Base-by-base conservation (phyloP, 1,140 invertebrate species). In the Mycetomoellerius zeteki region DNA sequence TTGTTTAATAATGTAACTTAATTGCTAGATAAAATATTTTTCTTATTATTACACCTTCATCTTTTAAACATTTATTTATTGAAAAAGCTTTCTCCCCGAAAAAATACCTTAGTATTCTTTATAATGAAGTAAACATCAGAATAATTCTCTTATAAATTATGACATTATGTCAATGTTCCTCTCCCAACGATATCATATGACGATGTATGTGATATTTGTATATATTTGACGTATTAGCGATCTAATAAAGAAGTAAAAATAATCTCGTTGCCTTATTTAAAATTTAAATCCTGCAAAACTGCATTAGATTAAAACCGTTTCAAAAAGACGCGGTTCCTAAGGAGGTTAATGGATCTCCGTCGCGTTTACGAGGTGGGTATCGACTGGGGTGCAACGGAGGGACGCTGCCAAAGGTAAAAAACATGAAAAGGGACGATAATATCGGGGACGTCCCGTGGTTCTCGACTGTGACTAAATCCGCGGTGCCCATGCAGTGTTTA, bases 401-500 rank as follows among this genome's bases (percentile, higher is more conserved):
- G 80, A 71, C 64, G 64, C 3, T 43, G 12, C n/a, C 69, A 54
- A 43, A 67, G 60, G 73, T 50, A 50, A 64, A 19, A 58, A 84
- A 76, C 50, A 71, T 33, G 69, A 52, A 86, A 73, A 75, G 73
- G 67, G 77, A 90, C 85, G 88, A 88, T 90, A 89, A 90, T 78
- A 87, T 89, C 88, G 78, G 93, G 87, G 95, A 91, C 93, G 92
- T 94, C 95, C 94, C 91, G 93, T 88, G 91, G 95, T 76, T 94
- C 91, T 92, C 94, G 93, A 95, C 93, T 94, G 94, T 95, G 94
- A 95, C 94, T 93, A 95, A 95, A 95, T 95, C 91, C 93, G 92
- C 90, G 93, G 93, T 93, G 93, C 94, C 91, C 94, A 95, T 94
- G 94, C 94, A 93, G 95, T 95, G 95, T 95, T 95, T 95, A 95